Conservation (phyloP, 2,113 vertebrate genomes). For the Pelecanoides urinatrix region DNA sequence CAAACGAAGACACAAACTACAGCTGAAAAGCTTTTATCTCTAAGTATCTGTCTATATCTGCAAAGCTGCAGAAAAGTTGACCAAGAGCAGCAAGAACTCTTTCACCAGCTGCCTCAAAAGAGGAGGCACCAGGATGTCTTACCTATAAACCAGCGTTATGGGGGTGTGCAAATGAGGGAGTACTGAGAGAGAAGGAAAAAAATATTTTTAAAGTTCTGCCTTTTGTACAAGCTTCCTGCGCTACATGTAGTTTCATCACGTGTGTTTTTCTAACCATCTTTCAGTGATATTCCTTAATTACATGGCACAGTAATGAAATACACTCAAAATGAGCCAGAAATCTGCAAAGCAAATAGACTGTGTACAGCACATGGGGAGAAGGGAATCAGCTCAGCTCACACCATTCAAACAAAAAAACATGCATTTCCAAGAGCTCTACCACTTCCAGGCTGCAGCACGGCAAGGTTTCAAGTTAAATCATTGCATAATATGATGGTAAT, state of each 20-base stretch:
- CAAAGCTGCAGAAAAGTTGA: background rate
- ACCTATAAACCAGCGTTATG: background rate
- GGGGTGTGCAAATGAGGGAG: background rate
- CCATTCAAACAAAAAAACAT: background rate
- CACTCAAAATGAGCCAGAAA: background rate
- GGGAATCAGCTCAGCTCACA: background rate
- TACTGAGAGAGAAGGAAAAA: background rate
- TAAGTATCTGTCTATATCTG: background rate
- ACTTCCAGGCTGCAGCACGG: slow-evolving; percentile 19
- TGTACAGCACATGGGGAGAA: background rate
- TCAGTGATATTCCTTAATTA: background rate
- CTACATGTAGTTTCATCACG: background rate
- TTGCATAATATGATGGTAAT: slow-evolving; percentile 72
- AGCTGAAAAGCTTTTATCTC: background rate
- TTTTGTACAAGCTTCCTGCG: background rate
- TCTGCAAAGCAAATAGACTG: background rate
- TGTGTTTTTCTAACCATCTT: background rate
- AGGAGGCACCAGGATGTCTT: background rate
- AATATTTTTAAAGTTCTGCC: background rate
- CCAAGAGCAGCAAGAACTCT: background rate
- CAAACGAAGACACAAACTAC: background rate
- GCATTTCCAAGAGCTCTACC: background rate
- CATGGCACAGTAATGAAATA: background rate
- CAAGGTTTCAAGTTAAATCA: slow-evolving; percentile 69
- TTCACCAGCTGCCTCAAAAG: background rate